These are phyloP conservation scores for Trochalopteron elliotii DNA, from an alignment of 2,113 vertebrate species.

Conservation along the genomic window DNA sequence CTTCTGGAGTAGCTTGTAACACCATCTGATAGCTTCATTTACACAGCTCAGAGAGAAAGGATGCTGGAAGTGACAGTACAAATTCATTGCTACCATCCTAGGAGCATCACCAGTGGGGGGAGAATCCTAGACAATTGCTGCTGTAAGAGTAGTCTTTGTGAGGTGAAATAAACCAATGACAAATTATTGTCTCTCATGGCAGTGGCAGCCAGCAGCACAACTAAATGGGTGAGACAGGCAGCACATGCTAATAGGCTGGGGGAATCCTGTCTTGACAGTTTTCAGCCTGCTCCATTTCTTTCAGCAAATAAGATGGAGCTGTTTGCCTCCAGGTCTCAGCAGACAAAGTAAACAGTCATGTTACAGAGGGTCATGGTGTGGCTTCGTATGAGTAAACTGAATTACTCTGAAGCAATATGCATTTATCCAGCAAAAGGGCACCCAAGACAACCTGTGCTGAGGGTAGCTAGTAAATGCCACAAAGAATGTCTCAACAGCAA, in stretches of 20 bases:
- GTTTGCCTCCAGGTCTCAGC: conserved; percentile 31
- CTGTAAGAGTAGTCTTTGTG: not conserved
- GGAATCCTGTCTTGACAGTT: conserved; percentile 40
- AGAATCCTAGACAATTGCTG: not conserved
- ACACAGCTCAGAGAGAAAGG: not conserved
- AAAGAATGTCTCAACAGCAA: not conserved
- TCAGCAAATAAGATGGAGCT: conserved; percentile 50
- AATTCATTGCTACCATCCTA: not conserved
- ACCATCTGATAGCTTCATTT: not conserved
- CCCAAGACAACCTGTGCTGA: not conserved
- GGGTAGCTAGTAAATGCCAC: not conserved
- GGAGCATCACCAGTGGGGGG: not conserved
- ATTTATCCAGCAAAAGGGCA: not conserved
- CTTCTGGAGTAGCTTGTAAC: not conserved
- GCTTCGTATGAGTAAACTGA: not conserved
- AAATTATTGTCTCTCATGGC: not conserved
- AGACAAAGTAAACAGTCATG: conserved; percentile 44
- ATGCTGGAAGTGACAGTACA: not conserved
- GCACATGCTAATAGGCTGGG: not conserved
- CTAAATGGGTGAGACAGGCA: not conserved
- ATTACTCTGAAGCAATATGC: not conserved
- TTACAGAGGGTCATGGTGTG: not conserved
- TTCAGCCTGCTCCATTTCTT: conserved; percentile 42
- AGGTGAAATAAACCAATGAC: conserved; percentile 37
- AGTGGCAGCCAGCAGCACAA: not conserved